These are phyloP conservation scores for Opisthograptis luteolata DNA, from an alignment of 2,888 invertebrate species.

Conservation along the genomic window DNA sequence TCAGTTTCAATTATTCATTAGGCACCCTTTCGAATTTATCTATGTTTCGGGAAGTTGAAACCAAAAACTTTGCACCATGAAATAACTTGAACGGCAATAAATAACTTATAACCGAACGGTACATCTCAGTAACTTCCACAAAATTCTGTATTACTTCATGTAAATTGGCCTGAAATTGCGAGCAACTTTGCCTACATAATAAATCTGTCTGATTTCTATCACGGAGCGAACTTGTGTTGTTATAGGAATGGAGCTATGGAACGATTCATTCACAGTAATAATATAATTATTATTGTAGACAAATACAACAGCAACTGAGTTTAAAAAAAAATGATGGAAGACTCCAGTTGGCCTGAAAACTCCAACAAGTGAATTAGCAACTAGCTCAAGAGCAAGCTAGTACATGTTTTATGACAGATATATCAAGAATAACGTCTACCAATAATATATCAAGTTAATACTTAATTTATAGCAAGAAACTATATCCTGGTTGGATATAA, in stretches of 20 bases:
- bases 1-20: slow-evolving; percentile 21
- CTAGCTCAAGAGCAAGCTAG: too few relatives aligned
- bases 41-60: slow-evolving; percentile 27
- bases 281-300: not conserved
- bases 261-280: not conserved
- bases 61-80: slow-evolving; percentile 31
- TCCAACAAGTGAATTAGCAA: too few relatives aligned
- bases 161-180: slow-evolving; percentile 47
- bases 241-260: slow-evolving; percentile 2
- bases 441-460: too few relatives aligned
- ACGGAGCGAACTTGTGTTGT: slow-evolving; percentile 18
- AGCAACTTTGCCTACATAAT: slow-evolving; percentile 50
- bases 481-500: too few relatives aligned
- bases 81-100: slow-evolving; percentile 38
- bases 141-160: slow-evolving; percentile 47
- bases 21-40: slow-evolving; percentile 26
- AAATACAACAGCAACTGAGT: too few relatives aligned
- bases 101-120: slow-evolving; percentile 37
- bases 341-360: too few relatives aligned
- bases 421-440: too few relatives aligned
- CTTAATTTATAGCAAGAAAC: too few relatives aligned
- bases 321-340: too few relatives aligned
- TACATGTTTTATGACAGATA: too few relatives aligned
- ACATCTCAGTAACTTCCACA: slow-evolving; percentile 35
- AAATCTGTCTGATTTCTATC: slow-evolving; percentile 44